phyloP scores from a whole-genome alignment of 2,888 invertebrate species.

The Cheilosia vernalis region DNA sequence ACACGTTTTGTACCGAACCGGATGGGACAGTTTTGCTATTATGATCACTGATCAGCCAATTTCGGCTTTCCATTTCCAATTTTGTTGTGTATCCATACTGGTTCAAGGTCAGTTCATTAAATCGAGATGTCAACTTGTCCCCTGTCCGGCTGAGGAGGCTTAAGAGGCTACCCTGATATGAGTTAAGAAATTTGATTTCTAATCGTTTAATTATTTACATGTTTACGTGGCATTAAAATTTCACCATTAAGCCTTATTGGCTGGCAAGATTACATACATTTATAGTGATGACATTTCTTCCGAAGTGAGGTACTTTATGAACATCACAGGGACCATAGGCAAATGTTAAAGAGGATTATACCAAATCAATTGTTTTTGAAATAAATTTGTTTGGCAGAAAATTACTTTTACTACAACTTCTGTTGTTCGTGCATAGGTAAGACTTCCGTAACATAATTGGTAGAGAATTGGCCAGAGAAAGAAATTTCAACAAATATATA shows the following conservation, averaged over 20 bases:
- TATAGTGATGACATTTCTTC: no score
- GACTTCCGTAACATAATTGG: no score
- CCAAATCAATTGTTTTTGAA: no score
- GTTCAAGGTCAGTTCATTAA: constrained; percentile 50
- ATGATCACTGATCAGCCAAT: not conserved
- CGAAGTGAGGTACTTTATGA: no score
- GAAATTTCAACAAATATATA: no score
- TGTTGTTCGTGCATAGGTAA: no score
- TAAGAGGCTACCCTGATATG: not conserved
- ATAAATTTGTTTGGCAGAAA: no score
- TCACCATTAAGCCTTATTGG: not conserved
- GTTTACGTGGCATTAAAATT: not conserved
- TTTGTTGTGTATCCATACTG: constrained; percentile 19
- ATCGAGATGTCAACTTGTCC: not conserved
- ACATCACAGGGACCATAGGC: no score
- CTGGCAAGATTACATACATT: no score
- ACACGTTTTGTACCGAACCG: constrained; percentile 42
- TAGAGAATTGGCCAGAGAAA: no score
- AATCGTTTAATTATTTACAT: not conserved
- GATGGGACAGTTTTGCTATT: constrained; percentile 25
- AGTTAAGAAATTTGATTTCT: not conserved
- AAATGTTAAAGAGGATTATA: no score
- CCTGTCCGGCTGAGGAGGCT: not conserved
- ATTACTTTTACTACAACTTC: no score
- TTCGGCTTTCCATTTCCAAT: constrained; percentile 9